Conservation (phyloP, 2,888 invertebrate genomes). For the Orchestes rusci region DNA sequence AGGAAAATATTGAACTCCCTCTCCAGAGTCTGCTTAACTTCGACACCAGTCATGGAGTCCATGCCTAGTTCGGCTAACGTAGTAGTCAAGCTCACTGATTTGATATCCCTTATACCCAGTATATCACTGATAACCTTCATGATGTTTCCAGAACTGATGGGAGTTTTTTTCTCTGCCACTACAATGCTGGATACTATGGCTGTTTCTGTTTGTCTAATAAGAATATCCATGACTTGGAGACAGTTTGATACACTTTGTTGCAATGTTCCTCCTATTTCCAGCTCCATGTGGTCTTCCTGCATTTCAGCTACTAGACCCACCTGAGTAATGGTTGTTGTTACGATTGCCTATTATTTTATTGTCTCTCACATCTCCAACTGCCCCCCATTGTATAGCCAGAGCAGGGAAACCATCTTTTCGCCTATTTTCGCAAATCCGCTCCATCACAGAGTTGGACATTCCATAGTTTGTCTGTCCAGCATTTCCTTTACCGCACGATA, state of each 20-base stretch:
- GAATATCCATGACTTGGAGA: conserved; percentile 54
- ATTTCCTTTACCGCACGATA: conserved; percentile 87
- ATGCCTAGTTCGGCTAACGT: conserved; percentile 87
- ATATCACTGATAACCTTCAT: conserved; percentile 61
- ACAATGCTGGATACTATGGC: conserved; percentile 77
- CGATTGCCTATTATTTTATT: too few species aligned
- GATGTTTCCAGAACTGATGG: conserved; percentile 55
- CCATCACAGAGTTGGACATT: conserved; percentile 85
- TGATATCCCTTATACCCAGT: conserved; percentile 51
- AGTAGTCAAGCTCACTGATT: conserved; percentile 61
- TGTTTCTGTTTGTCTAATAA: conserved; percentile 56
- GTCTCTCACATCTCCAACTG: conserved; percentile 89
- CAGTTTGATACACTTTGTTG: conserved; percentile 62
- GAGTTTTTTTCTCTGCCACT: conserved; percentile 72
- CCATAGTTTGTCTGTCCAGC: conserved; percentile 89
- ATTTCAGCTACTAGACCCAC: conserved; percentile 61
- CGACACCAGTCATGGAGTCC: conserved; percentile 96
- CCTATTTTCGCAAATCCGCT: conserved; percentile 74
- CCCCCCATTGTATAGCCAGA: conserved; percentile 88
- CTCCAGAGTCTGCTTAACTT: conserved; percentile 89
- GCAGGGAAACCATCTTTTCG: conserved; percentile 64
- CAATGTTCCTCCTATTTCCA: conserved; percentile 54
- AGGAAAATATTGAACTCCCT: conserved; percentile 82
- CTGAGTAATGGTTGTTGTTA: too few species aligned
- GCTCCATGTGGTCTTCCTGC: conserved; percentile 42